Conservation (phyloP, 1,140 invertebrate species). For the Drosophila littoralis region DNA sequence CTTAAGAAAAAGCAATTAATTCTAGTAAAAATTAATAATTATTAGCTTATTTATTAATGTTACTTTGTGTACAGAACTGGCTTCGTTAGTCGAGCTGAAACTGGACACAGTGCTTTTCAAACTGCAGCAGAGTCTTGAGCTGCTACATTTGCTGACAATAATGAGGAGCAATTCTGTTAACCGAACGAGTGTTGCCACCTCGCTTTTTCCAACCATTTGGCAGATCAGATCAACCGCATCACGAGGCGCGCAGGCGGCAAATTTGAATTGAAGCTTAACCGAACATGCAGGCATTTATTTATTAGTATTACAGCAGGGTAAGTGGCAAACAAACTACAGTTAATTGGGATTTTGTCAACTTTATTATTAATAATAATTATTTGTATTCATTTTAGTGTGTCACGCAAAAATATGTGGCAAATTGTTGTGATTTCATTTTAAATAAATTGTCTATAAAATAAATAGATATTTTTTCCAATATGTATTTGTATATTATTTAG, state of each 20-base stretch:
- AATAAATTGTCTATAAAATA: conserved; percentile 69
- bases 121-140: background rate
- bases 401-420: conserved; percentile 75
- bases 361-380: conserved; percentile 63
- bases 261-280: background rate
- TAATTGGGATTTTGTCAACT: conserved; percentile 61
- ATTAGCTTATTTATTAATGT: background rate
- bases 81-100: background rate
- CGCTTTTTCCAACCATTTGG: background rate
- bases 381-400: conserved; percentile 34
- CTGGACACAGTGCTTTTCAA: background rate
- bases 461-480: conserved; percentile 46
- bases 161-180: conserved; percentile 8
- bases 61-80: too few species aligned
- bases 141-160: background rate
- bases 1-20: too few species aligned
- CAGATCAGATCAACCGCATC: background rate
- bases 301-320: conserved; percentile 53
- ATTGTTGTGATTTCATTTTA: conserved; percentile 40
- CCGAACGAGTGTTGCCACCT: conserved; percentile 1
- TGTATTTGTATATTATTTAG: conserved; percentile 40
- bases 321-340: conserved; percentile 61
- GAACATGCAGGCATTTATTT: conserved; percentile 8
- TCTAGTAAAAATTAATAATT: background rate
- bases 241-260: background rate